Conservation (phyloP, 2,797 vertebrate genomes). For the Pampus argenteus region DNA sequence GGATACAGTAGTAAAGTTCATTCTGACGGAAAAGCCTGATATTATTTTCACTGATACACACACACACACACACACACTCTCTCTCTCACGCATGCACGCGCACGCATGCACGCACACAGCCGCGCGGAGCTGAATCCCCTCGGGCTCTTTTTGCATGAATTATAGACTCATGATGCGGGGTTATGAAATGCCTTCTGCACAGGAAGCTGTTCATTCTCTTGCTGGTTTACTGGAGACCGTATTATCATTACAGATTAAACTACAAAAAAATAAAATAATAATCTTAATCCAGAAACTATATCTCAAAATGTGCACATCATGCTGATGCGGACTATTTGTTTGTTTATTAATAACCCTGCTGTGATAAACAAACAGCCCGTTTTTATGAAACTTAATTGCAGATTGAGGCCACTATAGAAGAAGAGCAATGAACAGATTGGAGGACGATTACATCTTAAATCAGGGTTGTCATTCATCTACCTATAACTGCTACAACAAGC, state of each 20-base stretch:
- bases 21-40: conserved; percentile 98
- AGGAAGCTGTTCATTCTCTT: conserved; percentile 86
- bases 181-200: conserved; percentile 88
- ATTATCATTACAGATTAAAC: conserved; percentile 2
- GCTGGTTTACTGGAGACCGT: conserved; percentile 47
- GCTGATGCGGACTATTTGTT: background rate
- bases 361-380: conserved; percentile 20
- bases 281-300: conserved; percentile 2
- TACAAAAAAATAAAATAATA: background rate
- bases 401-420: background rate
- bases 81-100: conserved; percentile 81
- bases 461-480: conserved; percentile 44
- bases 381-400: conserved; percentile 10
- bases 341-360: background rate
- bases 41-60: conserved; percentile 94
- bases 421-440: conserved; percentile 23
- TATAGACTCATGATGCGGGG: conserved; percentile 87
- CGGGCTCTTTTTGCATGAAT: conserved; percentile 90
- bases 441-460: conserved; percentile 50
- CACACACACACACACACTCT: conserved; percentile 81
- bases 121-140: conserved; percentile 85
- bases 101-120: conserved; percentile 75
- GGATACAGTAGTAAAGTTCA: conserved; percentile 94
- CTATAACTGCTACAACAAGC: conserved; percentile 54
- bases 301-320: conserved; percentile 1